Evolutionary conservation across 2,888 invertebrate species (phyloP).

Genomic region (Brenthis daphne): DNA sequence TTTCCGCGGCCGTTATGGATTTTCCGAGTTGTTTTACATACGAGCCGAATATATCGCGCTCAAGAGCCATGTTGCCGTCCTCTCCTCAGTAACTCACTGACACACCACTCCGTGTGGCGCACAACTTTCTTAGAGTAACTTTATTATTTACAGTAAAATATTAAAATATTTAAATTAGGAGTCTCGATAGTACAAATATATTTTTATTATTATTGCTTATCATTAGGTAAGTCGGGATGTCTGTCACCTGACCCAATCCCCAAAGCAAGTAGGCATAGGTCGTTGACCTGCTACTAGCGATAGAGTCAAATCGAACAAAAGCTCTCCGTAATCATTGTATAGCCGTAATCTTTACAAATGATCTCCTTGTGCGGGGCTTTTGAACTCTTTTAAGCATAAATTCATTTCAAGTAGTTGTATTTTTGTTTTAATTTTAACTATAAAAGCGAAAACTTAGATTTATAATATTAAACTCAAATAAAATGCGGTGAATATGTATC

Average conservation of each 20-base stretch:
- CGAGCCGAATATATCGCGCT: conserved; percentile 39
- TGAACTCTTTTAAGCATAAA: conserved; percentile 6
- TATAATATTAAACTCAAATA: no score
- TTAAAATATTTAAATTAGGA: no score
- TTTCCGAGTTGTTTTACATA: conserved; percentile 76
- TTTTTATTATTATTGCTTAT: no score
- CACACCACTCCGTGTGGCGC: no score
- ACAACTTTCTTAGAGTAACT: no score
- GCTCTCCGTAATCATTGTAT: conserved; percentile 23
- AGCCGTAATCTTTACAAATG: conserved; percentile 14
- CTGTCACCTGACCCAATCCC: conserved; percentile 11
- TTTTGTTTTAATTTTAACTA: neutral
- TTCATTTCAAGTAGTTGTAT: neutral
- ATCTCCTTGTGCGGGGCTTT: conserved; percentile 6
- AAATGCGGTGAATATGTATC: no score
- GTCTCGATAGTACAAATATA: no score
- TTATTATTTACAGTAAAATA: no score
- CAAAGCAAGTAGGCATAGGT: conserved; percentile 46
- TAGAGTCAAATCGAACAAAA: conserved; percentile 54
- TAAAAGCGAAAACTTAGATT: no score
- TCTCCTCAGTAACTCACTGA: neutral
- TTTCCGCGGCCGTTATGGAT: conserved; percentile 82
- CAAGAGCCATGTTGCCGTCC: conserved; percentile 21
- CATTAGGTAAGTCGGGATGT: neutral
- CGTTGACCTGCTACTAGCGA: conserved; percentile 47